Conservation (phyloP, 2,888 invertebrate genomes). For the Kuschelorhynchus macadamiae region DNA sequence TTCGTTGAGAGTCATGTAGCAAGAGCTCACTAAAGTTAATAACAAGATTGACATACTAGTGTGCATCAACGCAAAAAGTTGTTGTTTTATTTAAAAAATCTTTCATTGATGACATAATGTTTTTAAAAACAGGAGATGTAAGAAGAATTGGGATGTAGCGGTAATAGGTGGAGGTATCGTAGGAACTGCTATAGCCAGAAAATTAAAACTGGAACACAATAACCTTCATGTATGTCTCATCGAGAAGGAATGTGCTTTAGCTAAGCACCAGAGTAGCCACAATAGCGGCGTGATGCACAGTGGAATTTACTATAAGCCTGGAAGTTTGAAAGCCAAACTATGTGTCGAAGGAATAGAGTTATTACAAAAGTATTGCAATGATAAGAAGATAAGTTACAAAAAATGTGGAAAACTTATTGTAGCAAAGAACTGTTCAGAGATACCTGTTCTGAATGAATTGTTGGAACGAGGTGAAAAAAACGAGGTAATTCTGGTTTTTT, state of each 20-base stretch:
- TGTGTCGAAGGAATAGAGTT: slow-evolving; percentile 88
- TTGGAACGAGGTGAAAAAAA: slow-evolving; percentile 73
- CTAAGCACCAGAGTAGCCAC: slow-evolving; percentile 92
- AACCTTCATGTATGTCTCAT: slow-evolving; percentile 84
- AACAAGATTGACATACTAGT: no score
- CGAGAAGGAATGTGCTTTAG: slow-evolving; percentile 89
- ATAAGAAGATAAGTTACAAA: slow-evolving; percentile 86
- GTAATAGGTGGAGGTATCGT: slow-evolving; percentile 97
- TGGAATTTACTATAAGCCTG: slow-evolving; percentile 90
- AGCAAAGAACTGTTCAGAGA: slow-evolving; percentile 80
- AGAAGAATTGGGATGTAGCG: slow-evolving; percentile 73
- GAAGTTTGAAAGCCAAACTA: slow-evolving; percentile 87
- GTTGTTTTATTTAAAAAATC: no score
- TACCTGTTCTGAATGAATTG: slow-evolving; percentile 78
- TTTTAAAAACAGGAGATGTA: no score
- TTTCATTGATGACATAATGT: no score
- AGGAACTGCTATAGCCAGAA: slow-evolving; percentile 93
- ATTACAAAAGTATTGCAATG: slow-evolving; percentile 85
- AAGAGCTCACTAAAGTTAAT: no score
- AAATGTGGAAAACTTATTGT: slow-evolving; percentile 95
- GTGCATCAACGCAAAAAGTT: no score
- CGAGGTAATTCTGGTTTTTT: no score
- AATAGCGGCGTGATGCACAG: slow-evolving; percentile 98
- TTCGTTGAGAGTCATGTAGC: no score
- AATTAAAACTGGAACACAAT: slow-evolving; percentile 82